Conservation (phyloP, 2,797 vertebrate species). For the Anolis apletophallus region DNA sequence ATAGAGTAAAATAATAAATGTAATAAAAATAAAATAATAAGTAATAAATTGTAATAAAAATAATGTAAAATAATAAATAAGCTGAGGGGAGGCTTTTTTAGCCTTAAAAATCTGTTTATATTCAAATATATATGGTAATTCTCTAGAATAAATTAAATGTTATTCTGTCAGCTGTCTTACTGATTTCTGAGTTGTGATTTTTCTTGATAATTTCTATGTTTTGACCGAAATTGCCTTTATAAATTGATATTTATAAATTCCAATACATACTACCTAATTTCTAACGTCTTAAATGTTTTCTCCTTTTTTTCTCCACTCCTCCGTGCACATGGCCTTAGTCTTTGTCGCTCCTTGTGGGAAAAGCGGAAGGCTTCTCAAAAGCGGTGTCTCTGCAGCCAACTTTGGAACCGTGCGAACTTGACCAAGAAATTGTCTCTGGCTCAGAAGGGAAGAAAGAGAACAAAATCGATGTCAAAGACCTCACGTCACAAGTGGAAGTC, state of each 20-base stretch:
- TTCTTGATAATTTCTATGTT: neutral
- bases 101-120: too few species aligned
- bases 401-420: conserved; percentile 77
- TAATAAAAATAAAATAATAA: too few species aligned
- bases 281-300: conserved; percentile 34
- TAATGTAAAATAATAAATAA: too few species aligned
- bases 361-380: conserved; percentile 86
- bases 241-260: neutral
- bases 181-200: neutral
- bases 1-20: too few species aligned
- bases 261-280: conserved; percentile 5
- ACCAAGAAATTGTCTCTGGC: conserved; percentile 81
- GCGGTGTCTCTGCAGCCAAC: conserved; percentile 80
- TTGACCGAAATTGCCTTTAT: neutral
- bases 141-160: neutral
- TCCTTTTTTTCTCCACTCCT: conserved; percentile 45
- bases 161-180: neutral
- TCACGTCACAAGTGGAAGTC: conserved; percentile 44
- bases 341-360: conserved; percentile 82
- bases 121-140: neutral
- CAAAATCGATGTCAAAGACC: conserved; percentile 45
- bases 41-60: too few species aligned
- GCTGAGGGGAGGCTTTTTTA: too few species aligned
- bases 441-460: conserved; percentile 43
- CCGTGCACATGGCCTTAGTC: conserved; percentile 71